phyloP scores from a whole-genome alignment of 2,888 invertebrate species.

The Gymnosoma rotundatum region DNA sequence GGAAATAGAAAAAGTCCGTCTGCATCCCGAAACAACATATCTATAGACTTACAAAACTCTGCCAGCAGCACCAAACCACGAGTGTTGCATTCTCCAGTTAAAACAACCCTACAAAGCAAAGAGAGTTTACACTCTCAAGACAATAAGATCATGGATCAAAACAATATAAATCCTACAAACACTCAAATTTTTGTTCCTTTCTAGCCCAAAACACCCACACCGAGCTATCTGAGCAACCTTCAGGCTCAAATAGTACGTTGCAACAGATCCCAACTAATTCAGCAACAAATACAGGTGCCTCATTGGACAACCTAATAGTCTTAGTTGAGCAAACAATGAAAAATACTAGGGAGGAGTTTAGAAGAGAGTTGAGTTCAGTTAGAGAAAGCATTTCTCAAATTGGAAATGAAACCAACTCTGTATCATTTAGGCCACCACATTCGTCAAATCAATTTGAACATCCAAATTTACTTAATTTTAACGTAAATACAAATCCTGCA shows the following conservation, averaged over 20 bases:
- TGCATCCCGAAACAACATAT: slow-evolving; percentile 1
- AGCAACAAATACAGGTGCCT: background rate
- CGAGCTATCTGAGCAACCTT: too few species aligned
- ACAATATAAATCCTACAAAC: too few species aligned
- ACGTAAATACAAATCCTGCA: background rate
- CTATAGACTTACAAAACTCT: background rate
- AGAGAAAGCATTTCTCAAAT: slow-evolving; percentile 19
- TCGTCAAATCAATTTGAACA: background rate
- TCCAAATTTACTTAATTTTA: background rate
- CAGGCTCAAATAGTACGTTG: too few species aligned
- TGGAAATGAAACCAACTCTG: background rate
- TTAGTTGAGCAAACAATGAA: slow-evolving; percentile 9
- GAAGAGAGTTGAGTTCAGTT: background rate
- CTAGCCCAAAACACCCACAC: too few species aligned
- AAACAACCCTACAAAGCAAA: background rate
- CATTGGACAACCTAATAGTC: slow-evolving; percentile 17
- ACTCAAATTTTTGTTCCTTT: too few species aligned
- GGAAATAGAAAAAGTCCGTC: background rate
- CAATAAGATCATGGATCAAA: too few species aligned
- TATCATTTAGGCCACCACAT: background rate
- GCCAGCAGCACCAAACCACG: background rate
- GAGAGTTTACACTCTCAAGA: too few species aligned
- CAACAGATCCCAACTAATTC: background rate
- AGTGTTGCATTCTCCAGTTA: background rate
- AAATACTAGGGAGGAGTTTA: slow-evolving; percentile 1